phyloP scores from a whole-genome alignment of 2,797 vertebrate species.

The Lates japonicus region DNA sequence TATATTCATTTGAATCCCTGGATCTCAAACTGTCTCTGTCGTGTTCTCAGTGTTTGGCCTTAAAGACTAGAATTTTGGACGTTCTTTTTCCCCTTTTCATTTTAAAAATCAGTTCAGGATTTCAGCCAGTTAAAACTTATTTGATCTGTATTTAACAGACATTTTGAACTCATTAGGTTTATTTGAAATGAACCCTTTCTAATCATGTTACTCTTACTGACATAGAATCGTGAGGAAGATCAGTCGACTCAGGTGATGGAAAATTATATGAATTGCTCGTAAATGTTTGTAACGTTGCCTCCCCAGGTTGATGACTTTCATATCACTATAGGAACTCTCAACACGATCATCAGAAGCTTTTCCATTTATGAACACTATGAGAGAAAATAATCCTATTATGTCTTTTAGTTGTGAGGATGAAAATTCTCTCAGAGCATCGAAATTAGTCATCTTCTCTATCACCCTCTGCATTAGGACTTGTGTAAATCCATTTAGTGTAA shows the following conservation, averaged over 20 bases:
- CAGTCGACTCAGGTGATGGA: background rate
- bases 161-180: conserved; percentile 19
- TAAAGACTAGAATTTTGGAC: background rate
- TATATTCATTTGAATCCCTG: conserved; percentile 24
- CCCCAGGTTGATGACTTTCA: background rate
- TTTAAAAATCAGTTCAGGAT: background rate
- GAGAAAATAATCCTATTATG: background rate
- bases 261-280: background rate
- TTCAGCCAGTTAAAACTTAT: too few relatives aligned
- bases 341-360: background rate
- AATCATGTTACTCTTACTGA: background rate
- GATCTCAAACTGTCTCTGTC: background rate
- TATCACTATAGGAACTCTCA: background rate
- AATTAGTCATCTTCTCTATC: background rate
- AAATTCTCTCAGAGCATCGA: background rate
- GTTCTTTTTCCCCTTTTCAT: background rate
- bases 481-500: conserved; percentile 1
- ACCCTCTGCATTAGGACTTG: background rate
- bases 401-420: conserved; percentile 1
- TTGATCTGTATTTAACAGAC: too few relatives aligned
- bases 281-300: background rate
- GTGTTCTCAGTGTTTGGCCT: conserved; percentile 7
- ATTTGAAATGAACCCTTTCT: background rate
- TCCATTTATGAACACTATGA: background rate
- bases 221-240: background rate